phyloP scores from a whole-genome alignment of 2,888 invertebrate species.

The Trypoxylon attenuatum region DNA sequence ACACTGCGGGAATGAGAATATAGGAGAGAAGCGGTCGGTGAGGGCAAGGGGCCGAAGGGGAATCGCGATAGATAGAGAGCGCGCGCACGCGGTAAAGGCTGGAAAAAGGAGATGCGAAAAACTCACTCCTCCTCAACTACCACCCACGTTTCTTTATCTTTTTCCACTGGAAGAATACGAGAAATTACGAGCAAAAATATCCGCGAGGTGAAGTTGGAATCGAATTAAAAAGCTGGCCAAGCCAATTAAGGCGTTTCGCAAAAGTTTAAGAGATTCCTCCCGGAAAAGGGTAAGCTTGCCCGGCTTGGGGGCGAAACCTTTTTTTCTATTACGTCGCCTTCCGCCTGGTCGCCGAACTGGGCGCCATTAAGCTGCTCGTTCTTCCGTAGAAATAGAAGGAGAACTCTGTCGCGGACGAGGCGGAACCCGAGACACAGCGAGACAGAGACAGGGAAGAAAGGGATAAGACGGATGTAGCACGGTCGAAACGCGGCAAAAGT shows the following conservation, averaged over 20 bases:
- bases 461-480: too few relatives aligned
- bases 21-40: background rate
- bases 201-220: conserved; percentile 51
- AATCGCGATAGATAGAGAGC: background rate
- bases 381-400: conserved; percentile 68
- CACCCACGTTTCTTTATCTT: conserved; percentile 10
- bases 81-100: background rate
- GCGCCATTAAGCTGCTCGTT: conserved; percentile 70
- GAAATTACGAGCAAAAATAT: conserved; percentile 46
- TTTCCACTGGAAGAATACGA: conserved; percentile 25
- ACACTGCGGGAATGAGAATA: background rate
- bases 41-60: background rate
- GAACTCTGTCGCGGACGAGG: too few relatives aligned
- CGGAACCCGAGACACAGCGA: too few relatives aligned
- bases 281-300: conserved; percentile 33
- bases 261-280: conserved; percentile 53
- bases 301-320: conserved; percentile 35
- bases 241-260: conserved; percentile 57
- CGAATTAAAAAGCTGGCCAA: conserved; percentile 56
- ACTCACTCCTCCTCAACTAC: background rate
- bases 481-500: too few relatives aligned
- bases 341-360: conserved; percentile 66
- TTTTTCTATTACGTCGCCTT: conserved; percentile 70
- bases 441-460: too few relatives aligned
- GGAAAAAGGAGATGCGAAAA: conserved; percentile 2